Percentiles rank a stretch among this genome's conserved stretches.
phyloP scores from a whole-genome alignment of 2,113 vertebrate genomes.

The Lamprotornis superbus region DNA sequence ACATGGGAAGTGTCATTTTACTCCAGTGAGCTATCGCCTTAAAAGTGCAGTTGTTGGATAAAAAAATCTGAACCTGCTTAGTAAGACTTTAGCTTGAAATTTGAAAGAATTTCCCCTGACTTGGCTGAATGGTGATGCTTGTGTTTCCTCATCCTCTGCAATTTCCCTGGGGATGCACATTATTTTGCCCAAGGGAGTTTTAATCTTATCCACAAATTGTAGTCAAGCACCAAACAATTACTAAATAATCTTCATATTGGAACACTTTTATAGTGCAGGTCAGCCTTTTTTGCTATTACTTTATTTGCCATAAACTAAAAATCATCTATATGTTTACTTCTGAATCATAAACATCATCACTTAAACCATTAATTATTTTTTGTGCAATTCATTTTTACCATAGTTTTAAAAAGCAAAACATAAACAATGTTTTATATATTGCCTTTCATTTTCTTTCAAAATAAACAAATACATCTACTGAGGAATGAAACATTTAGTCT shows the following conservation, averaged over 20 bases:
- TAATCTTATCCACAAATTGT: background rate
- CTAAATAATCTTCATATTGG: background rate
- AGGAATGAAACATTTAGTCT: background rate
- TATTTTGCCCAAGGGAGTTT: background rate
- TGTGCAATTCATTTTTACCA: background rate
- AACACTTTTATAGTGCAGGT: background rate
- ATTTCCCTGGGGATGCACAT: background rate
- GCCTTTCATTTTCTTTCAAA: background rate
- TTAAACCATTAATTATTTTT: background rate
- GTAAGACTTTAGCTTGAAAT: background rate
- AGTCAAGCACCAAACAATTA: background rate
- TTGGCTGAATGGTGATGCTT: background rate
- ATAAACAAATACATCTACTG: background rate
- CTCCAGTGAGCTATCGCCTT: background rate
- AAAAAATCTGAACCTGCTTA: background rate
- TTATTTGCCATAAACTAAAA: background rate
- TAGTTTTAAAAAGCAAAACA: background rate
- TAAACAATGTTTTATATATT: background rate
- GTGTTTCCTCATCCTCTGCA: background rate
- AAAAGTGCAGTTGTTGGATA: background rate
- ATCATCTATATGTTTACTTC: background rate
- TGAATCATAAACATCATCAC: background rate
- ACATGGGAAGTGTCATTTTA: background rate
- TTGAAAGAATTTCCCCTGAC: background rate
- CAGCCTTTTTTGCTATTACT: background rate